Evolutionary conservation across 1,140 invertebrate genomes (phyloP).

Genomic region (Eulimnadia texana): DNA sequence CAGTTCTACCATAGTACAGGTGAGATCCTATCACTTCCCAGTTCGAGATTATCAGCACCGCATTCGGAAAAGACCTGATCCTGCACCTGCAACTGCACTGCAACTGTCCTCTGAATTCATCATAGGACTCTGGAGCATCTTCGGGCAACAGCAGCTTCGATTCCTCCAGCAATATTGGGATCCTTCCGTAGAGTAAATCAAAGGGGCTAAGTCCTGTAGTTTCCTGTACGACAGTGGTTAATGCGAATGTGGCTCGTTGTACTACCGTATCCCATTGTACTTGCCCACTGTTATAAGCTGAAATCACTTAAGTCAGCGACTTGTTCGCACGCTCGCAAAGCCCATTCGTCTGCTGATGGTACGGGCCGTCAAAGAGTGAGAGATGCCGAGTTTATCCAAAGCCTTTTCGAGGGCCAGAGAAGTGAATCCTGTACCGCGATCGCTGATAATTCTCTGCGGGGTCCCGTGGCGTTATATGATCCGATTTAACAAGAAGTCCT

Average conservation of each 20-base stretch:
- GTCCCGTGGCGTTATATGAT: neutral
- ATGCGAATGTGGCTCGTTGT: slow-evolving; percentile 22
- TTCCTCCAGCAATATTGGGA: slow-evolving; percentile 1
- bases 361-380: slow-evolving; percentile 21
- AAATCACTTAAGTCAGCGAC: slow-evolving; percentile 22
- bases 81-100: too few relatives aligned
- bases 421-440: neutral
- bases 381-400: slow-evolving; percentile 9
- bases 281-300: slow-evolving; percentile 20
- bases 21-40: too few relatives aligned
- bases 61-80: too few relatives aligned
- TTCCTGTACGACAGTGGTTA: slow-evolving; percentile 19
- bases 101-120: neutral
- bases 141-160: neutral
- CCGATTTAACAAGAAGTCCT: neutral
- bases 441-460: neutral
- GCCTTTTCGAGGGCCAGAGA: neutral
- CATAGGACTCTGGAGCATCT: neutral
- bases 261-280: slow-evolving; percentile 25
- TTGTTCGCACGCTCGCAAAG: slow-evolving; percentile 22
- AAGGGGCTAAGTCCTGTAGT: slow-evolving; percentile 21
- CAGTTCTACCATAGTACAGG: too few relatives aligned
- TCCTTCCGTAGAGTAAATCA: slow-evolving; percentile 22
- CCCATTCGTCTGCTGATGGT: slow-evolving; percentile 25
- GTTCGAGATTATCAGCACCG: too few relatives aligned